Evolutionary conservation across 2,113 vertebrate species (phyloP).

Genomic region (Dipodomys ordii): DNA sequence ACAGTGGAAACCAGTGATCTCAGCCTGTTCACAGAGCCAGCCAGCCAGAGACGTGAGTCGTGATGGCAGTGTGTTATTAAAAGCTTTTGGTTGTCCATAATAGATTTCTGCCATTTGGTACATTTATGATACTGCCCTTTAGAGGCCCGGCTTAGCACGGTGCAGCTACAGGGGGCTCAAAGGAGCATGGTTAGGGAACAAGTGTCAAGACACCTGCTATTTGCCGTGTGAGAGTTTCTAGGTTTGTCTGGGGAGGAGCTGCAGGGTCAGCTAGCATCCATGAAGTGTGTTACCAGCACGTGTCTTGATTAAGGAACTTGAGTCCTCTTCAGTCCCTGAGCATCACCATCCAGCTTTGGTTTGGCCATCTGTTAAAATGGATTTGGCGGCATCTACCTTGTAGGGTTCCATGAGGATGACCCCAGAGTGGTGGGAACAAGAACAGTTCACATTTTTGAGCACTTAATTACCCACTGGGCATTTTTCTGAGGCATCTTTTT

Average conservation of each 20-base stretch:
- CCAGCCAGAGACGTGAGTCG: background rate
- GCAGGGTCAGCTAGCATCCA: rapidly evolving
- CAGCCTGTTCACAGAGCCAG: background rate
- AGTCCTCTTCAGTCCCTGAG: background rate
- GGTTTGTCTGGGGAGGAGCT: background rate
- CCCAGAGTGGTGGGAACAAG: background rate
- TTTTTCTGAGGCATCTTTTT: background rate
- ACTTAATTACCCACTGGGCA: background rate
- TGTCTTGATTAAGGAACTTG: background rate
- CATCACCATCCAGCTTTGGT: background rate
- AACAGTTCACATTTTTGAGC: background rate
- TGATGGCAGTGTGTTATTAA: slow-evolving; percentile 12
- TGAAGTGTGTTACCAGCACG: background rate
- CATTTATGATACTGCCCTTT: background rate
- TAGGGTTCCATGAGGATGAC: background rate
- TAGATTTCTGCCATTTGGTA: slow-evolving; percentile 6
- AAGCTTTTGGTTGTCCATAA: slow-evolving; percentile 26
- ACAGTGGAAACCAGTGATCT: slow-evolving; percentile 45
- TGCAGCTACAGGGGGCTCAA: background rate
- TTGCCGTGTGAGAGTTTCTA: background rate
- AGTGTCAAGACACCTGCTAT: background rate
- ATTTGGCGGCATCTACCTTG: background rate
- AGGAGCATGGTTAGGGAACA: background rate
- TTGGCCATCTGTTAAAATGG: background rate
- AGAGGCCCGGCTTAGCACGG: background rate